Evolutionary conservation across 2,888 invertebrate genomes (phyloP).

Genomic region (Gonocerus acuteangulatus): DNA sequence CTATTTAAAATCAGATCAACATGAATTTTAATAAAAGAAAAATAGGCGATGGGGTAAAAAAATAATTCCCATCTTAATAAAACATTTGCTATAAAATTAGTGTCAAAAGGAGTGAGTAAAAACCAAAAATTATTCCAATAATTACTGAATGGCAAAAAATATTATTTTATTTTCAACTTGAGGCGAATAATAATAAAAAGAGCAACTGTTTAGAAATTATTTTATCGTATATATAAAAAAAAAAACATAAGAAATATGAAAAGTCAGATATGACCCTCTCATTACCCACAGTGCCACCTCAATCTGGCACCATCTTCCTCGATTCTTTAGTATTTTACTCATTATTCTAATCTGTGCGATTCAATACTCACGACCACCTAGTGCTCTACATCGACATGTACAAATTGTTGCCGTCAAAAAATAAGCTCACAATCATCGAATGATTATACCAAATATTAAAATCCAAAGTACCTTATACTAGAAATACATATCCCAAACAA

Average conservation of each 20-base stretch:
- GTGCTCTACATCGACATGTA: constrained; percentile 36
- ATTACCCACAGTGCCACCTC: background rate
- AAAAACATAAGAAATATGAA: background rate
- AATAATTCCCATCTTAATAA: too few species aligned
- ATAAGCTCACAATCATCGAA: constrained; percentile 36
- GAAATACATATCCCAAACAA: constrained; percentile 30
- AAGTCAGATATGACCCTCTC: background rate
- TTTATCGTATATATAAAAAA: background rate
- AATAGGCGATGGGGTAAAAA: too few species aligned
- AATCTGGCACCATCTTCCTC: constrained; percentile 1
- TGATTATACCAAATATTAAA: constrained; percentile 34
- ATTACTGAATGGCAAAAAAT: too few species aligned
- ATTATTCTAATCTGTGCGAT: constrained; percentile 17
- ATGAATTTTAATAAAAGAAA: too few species aligned
- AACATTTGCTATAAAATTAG: too few species aligned
- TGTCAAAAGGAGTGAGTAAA: too few species aligned
- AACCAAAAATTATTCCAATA: too few species aligned
- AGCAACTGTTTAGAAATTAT: background rate
- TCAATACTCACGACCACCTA: constrained; percentile 18
- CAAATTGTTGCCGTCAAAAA: constrained; percentile 38
- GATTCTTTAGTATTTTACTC: background rate
- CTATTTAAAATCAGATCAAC: too few species aligned
- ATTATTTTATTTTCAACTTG: too few species aligned
- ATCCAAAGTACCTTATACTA: constrained; percentile 27
- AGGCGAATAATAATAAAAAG: background rate